phyloP scores from a whole-genome alignment of 2,888 invertebrate genomes.

The Tetragonisca angustula region DNA sequence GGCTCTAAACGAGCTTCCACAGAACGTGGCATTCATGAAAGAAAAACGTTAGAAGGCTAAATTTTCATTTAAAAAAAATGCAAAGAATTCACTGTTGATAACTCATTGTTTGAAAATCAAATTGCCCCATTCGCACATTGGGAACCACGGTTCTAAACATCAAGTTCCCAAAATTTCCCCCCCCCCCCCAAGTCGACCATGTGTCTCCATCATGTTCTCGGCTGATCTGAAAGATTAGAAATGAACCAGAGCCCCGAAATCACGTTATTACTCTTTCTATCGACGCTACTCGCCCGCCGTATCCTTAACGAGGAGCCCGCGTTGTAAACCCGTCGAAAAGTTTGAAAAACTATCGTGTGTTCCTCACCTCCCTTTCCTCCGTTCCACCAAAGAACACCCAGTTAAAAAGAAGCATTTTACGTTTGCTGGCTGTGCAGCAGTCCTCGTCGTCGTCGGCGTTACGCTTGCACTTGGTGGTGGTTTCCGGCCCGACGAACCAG shows the following conservation, averaged over 20 bases:
- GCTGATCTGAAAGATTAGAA: too few species aligned
- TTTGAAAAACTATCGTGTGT: constrained; percentile 4
- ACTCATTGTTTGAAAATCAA: too few species aligned
- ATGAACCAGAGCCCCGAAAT: not conserved
- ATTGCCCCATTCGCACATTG: too few species aligned
- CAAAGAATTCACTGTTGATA: too few species aligned
- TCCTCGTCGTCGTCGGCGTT: constrained; percentile 2
- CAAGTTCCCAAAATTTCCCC: too few species aligned
- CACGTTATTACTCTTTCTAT: not conserved
- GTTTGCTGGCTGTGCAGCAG: not conserved
- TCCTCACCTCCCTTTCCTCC: not conserved
- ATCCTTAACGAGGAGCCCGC: constrained; percentile 8
- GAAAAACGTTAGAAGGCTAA: too few species aligned
- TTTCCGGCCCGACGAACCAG: constrained; percentile 33
- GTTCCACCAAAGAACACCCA: not conserved
- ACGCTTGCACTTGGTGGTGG: constrained; percentile 5
- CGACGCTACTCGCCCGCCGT: constrained; percentile 7
- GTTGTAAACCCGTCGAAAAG: constrained; percentile 23
- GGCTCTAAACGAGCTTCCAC: too few species aligned
- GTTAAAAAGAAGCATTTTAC: not conserved
- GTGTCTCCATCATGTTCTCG: too few species aligned
- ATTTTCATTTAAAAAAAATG: too few species aligned
- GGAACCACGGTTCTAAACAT: too few species aligned
- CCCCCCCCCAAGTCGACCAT: too few species aligned
- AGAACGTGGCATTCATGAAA: too few species aligned